These are phyloP conservation scores for Pristis pectinata DNA, from an alignment of 2,797 vertebrate genomes.

Conservation along the genomic window DNA sequence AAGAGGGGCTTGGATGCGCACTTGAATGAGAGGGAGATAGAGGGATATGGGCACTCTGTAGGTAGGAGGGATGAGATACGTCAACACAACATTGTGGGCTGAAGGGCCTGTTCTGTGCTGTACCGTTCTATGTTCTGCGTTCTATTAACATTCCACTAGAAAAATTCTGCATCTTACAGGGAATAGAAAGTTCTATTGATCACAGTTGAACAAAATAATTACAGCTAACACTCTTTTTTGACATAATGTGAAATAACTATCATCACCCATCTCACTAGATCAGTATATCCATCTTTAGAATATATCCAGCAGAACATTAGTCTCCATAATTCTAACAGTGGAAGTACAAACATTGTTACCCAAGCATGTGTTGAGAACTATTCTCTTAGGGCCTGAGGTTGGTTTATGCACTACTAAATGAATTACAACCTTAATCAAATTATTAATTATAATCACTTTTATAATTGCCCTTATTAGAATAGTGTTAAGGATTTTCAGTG, in stretches of 20 bases:
- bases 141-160: background rate
- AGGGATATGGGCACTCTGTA: too few species aligned
- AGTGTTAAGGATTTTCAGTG: background rate
- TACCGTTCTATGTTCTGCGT: too few species aligned
- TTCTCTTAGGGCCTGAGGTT: background rate
- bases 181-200: background rate
- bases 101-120: too few species aligned
- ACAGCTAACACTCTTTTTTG: background rate
- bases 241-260: background rate
- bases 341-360: background rate
- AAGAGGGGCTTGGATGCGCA: too few species aligned
- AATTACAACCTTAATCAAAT: constrained; percentile 12
- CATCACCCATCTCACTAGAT: background rate
- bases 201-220: background rate
- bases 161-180: background rate
- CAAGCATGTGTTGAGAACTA: background rate
- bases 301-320: background rate
- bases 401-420: background rate
- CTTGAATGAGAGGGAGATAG: too few species aligned
- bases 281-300: too few species aligned
- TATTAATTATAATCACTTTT: constrained; percentile 26
- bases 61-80: too few species aligned
- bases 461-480: constrained; percentile 1
- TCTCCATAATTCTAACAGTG: background rate
- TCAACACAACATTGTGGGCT: too few species aligned